Base-by-base conservation (phyloP, 1,140 invertebrate genomes). In the Temnothorax nylanderi region DNA sequence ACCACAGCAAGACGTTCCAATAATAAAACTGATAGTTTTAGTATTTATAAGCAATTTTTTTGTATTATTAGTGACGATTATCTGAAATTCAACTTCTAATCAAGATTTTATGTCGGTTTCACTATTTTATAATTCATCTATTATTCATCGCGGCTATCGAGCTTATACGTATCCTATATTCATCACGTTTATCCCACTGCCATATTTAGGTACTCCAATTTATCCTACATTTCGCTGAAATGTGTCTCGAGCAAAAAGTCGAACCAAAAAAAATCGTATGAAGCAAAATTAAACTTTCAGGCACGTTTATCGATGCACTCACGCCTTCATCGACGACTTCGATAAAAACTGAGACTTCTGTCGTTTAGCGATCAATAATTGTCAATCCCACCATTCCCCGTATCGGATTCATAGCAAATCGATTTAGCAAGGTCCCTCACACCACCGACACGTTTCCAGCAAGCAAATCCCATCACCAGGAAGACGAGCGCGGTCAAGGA, bases 401-500 rank as follows among this genome's bases (percentile, higher is more conserved):
- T 81, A 71, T 71, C 44, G 41, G 6, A 62, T 60, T 71, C 21
- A 37, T 47, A 41, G 71, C 49, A 77, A 90, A 87, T 89, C 89
- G 88, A 89, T 87, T 87, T 82, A 87, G 64, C 64, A 47, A 26
- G 44, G 49, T 87, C 65, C 85, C 88, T 74, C 87, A 86, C 75
- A 87, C 37, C 75, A 56, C 69, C 78, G 81, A 81, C 89, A 90
- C 80, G 80, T 85, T 26, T 72, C 58, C 54, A 85, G 74, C 72
- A 69, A 67, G 58, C 85, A 87, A 90, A 90, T 89, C 88, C 88
- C 72, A 90, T 90, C 89, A 80, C 58, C 71, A 64, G 74, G 56
- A 78, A 85, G 85, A 89, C 76, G 67, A 87, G 49, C 65, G 44
- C 85, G 88, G 88, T 90, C 89, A 89, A 89, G 88, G 18, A 89